Percentiles rank a stretch among this genome's conserved stretches.
Conservation (phyloP, 2,113 vertebrate genomes). For the Myocastor coypus region DNA sequence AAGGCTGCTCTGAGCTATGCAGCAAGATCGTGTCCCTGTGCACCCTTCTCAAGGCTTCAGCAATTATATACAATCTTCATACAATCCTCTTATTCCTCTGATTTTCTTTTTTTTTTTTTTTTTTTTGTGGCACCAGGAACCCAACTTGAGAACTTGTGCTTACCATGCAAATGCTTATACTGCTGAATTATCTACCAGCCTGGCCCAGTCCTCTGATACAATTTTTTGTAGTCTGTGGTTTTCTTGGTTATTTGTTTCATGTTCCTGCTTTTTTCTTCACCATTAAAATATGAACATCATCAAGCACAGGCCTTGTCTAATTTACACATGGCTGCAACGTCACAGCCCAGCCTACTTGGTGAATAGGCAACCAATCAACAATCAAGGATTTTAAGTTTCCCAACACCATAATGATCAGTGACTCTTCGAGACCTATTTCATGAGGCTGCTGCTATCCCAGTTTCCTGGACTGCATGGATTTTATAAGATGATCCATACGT, state of each 20-base stretch:
- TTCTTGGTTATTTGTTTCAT: neutral
- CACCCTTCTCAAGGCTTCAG: neutral
- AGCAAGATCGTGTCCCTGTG: neutral
- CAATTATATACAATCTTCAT: neutral
- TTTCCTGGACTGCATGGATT: neutral
- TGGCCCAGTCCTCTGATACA: neutral
- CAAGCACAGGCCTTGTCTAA: neutral
- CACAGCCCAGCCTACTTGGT: neutral
- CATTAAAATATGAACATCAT: neutral
- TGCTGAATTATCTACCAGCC: no score
- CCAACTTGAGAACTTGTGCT: no score
- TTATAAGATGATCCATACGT: neutral
- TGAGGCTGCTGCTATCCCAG: neutral
- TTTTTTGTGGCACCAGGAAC: no score
- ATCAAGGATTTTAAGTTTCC: neutral
- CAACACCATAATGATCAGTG: neutral
- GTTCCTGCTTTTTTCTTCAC: neutral
- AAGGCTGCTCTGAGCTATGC: no score
- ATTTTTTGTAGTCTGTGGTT: neutral
- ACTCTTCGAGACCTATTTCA: neutral
- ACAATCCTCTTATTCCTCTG: neutral
- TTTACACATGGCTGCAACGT: neutral
- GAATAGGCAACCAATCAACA: neutral
- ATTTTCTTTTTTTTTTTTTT: no score
- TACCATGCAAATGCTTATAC: no score